These are phyloP conservation scores for Theretra japonica DNA, from an alignment of 2,888 invertebrate species.

Conservation along the genomic window DNA sequence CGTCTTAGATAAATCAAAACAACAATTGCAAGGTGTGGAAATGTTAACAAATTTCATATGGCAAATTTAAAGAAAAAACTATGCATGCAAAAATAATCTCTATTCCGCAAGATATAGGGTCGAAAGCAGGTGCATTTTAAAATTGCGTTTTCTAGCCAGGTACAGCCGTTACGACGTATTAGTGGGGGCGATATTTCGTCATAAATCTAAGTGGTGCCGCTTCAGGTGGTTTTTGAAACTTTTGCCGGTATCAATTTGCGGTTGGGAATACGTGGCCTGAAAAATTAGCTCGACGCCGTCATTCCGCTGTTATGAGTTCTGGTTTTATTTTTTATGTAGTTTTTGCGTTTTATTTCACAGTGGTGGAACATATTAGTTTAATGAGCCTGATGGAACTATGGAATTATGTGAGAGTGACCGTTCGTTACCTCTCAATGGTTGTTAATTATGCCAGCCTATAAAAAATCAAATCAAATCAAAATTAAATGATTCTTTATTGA, in stretches of 20 bases:
- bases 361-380: too few species aligned
- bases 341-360: too few species aligned
- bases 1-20: conserved; percentile 15
- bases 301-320: not conserved
- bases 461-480: too few species aligned
- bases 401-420: too few species aligned
- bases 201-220: conserved; percentile 14
- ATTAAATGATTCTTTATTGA: too few species aligned
- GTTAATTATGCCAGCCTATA: too few species aligned
- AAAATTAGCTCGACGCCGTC: not conserved
- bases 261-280: not conserved
- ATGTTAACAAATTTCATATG: conserved; percentile 12
- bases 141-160: not conserved
- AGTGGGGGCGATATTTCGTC: conserved; percentile 20
- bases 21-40: conserved; percentile 25
- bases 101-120: not conserved
- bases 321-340: too few species aligned
- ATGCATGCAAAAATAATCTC: not conserved
- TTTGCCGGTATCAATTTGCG: conserved; percentile 10
- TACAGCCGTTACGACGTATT: conserved; percentile 5
- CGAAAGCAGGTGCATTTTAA: not conserved
- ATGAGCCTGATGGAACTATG: too few species aligned
- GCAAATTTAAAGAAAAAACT: not conserved
- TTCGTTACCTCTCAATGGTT: too few species aligned
- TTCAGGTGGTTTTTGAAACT: conserved; percentile 25